Base-by-base conservation (phyloP, 2,113 vertebrate genomes). In the Sclerurus mexicanus region DNA sequence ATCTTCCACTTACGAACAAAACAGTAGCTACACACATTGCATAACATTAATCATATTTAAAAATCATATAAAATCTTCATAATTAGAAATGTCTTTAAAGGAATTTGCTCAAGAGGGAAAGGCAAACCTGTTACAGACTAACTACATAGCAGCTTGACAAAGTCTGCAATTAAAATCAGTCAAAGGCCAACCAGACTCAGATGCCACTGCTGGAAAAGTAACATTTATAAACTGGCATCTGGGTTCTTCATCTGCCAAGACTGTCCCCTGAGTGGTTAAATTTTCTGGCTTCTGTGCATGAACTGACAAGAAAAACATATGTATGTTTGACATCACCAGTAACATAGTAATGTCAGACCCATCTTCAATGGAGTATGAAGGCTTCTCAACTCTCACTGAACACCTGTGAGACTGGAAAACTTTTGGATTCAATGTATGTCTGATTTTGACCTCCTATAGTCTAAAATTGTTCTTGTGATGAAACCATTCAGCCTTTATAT, bases 221-320 rank as follows among this genome's bases (percentile, higher is more conserved):
- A 90, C 90, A 81, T 50, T 49, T 67, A 37, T 58, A 87, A 63
- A 69, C 40, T 87, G 93, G 89, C 68, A 87, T 83, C 58, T 90
- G 87, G 31, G 52, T 77, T 79, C 53, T 72, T 96, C 68, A 74
- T 91, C 66, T 96, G 90, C 93, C 94, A 96, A 83, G 67, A 19
- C 75, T 71, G 37, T 94, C 88, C 74, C 77, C 33, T 28, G 50
- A 74, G 93, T 46, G 52, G 58, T 68, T 90, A 90, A 94, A 89
- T 44, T 91, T 35, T 64, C 63, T 80, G 58, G 50, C 71, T 96
- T 30, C 80, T 86, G 30, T 85, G 46, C 33, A 35, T 60, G 74
- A 91, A 42, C 58, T 85, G 84, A 94, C 84, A 91, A 82, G 53
- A 52, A 82, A 86, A 95, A 93, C 52, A 90, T 85, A 80, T 28